Evolutionary conservation across 2,797 vertebrate genomes (phyloP), one percentile per base, ranked within the genome.

Genomic region (Carduelis carduelis): DNA sequence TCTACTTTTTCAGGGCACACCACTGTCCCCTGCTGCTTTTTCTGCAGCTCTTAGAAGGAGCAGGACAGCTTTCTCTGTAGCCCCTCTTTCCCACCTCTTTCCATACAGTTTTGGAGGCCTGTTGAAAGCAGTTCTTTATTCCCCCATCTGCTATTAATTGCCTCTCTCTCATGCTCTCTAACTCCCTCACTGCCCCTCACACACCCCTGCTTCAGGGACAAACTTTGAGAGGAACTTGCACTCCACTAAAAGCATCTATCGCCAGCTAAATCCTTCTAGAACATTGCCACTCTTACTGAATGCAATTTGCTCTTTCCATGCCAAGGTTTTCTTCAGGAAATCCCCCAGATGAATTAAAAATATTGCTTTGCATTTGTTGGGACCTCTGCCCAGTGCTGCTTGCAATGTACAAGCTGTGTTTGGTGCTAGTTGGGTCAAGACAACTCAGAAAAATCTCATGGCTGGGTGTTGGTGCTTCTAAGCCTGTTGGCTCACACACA

Each of bases 271-370:
- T 78, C 75, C 83, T 87, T 23, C 83, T 68, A 52, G 92, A 96
- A 66, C 65, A 66, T 43, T 1, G 1, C 65, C 80, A 65, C 91
- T 82, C 50, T 81, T 49, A 44, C 64, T 93, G 70, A 82, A 83
- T 81, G 47, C 32, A 57, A 34, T 80, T 87, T 75, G 32, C 65
- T 88, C 18, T 78, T 72, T 80, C 53, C 21, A n/a, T 53, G 87
- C 85, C 85, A 87, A 94, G 41, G 43, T 90, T 93, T 94, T 34
- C 43, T 80, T 83, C 89, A 97, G 89, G 75, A 97, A 97, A 96
- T 96, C 91, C 89, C 91, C 87, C 46, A 85, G 64, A 91, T 95
- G 43, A 91, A 94, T 95, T 86, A 88, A 86, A 83, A 85, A 78
- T 70, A 78, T 39, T 49, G 88, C 64, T 96, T 93, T 74, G 66